Conservation (phyloP, 2,113 vertebrate genomes). For the Oryzias javanicus region DNA sequence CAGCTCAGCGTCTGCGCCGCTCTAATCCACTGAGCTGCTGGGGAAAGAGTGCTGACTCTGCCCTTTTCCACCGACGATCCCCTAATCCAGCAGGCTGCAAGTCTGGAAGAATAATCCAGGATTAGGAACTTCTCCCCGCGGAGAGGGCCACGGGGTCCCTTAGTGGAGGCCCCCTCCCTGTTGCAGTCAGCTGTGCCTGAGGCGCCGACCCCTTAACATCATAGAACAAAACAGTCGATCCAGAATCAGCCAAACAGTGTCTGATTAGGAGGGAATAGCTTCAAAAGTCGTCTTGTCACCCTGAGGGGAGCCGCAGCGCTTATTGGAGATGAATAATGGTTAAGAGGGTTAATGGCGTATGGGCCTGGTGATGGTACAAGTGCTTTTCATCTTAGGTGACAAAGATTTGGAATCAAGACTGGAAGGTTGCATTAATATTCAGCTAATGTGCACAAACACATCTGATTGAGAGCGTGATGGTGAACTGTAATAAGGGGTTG, state of each 20-base stretch:
- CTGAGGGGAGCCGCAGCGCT: conserved; percentile 55
- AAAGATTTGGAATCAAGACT: conserved; percentile 49
- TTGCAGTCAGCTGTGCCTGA: conserved; percentile 63
- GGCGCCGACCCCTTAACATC: conserved; percentile 51
- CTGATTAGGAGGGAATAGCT: conserved; percentile 66
- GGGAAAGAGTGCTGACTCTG: conserved; percentile 70
- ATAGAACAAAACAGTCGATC: conserved; percentile 43
- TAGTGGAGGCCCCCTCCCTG: conserved; percentile 25
- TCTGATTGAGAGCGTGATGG: no score
- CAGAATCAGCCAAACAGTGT: conserved; percentile 63
- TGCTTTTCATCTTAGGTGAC: conserved; percentile 50
- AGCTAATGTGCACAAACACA: no score
- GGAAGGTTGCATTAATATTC: background rate
- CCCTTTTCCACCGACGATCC: conserved; percentile 62
- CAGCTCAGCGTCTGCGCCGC: conserved; percentile 39
- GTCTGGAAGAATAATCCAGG: conserved; percentile 72
- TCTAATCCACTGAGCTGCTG: conserved; percentile 72
- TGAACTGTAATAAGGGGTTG: no score
- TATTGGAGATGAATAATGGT: conserved; percentile 58
- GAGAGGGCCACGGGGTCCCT: conserved; percentile 53
- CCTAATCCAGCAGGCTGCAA: conserved; percentile 68
- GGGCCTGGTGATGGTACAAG: conserved; percentile 58
- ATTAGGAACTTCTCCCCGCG: conserved; percentile 65
- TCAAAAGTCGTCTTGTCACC: conserved; percentile 56
- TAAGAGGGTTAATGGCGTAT: conserved; percentile 62